These are phyloP conservation scores for Mythimna pallens DNA, from an alignment of 2,888 invertebrate species.

Conservation along the genomic window DNA sequence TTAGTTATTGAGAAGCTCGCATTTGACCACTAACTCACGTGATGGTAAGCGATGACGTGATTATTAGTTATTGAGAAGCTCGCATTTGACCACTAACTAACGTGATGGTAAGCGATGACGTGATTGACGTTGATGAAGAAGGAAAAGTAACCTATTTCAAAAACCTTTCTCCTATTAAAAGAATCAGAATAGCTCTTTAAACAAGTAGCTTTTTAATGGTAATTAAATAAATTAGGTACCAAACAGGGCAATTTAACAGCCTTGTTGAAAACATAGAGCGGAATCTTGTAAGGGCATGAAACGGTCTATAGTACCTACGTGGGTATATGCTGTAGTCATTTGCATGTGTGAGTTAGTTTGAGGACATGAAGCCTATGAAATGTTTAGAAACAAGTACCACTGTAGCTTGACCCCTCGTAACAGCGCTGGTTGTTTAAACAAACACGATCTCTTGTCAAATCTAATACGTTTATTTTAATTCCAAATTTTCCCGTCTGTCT, in stretches of 20 bases:
- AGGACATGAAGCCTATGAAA: slow-evolving; percentile 61
- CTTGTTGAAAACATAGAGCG: slow-evolving; percentile 9
- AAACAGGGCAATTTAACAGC: slow-evolving; percentile 1
- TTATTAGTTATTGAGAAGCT: too few relatives aligned
- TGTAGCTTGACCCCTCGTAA: background rate
- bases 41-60: too few relatives aligned
- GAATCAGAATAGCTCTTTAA: background rate
- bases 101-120: too few relatives aligned
- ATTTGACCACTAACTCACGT: too few relatives aligned
- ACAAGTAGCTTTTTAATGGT: background rate
- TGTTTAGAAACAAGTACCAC: slow-evolving; percentile 33
- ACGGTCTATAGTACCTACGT: background rate
- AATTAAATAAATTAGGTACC: background rate
- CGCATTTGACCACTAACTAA: too few relatives aligned
- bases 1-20: too few relatives aligned
- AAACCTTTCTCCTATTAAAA: background rate
- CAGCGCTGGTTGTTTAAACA: background rate
- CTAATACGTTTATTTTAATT: background rate
- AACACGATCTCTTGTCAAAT: background rate
- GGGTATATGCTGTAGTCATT: slow-evolving; percentile 1
- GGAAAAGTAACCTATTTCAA: too few relatives aligned
- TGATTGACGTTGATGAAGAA: too few relatives aligned
- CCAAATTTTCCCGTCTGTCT: background rate
- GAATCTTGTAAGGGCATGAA: slow-evolving; percentile 10
- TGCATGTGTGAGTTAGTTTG: slow-evolving; percentile 39